Conservation (phyloP, 2,113 vertebrate species). For the Callionymus lyra region DNA sequence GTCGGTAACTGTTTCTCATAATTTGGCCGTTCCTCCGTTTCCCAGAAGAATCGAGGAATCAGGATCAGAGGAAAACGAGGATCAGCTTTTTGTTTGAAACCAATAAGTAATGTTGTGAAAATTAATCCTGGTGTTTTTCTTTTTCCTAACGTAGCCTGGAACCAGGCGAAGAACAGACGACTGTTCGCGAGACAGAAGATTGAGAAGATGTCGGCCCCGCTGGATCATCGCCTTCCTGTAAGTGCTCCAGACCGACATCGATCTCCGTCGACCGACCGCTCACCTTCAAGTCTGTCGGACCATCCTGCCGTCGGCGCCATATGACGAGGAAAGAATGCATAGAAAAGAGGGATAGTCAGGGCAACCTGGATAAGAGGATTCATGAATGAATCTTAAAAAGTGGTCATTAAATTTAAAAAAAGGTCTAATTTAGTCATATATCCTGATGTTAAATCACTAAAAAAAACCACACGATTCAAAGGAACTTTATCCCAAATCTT, state of each 20-base stretch:
- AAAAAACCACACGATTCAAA: too few relatives aligned
- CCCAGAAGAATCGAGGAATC: not conserved
- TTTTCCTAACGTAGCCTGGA: slow-evolving; percentile 28
- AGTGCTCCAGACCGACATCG: slow-evolving; percentile 12
- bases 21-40: not conserved
- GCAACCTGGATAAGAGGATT: too few relatives aligned
- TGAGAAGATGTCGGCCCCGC: slow-evolving; percentile 30
- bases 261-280: not conserved
- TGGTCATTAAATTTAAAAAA: not conserved
- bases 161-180: slow-evolving; percentile 38
- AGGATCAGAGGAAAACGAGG: not conserved
- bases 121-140: slow-evolving; percentile 1
- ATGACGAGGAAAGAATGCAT: too few relatives aligned
- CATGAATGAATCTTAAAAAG: not conserved
- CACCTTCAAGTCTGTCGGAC: not conserved
- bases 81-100: not conserved
- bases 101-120: not conserved
- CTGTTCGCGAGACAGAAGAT: slow-evolving; percentile 57
- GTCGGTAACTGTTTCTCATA: not conserved
- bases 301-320: not conserved
- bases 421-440: too few relatives aligned
- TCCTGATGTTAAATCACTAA: too few relatives aligned
- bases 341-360: not conserved
- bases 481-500: too few relatives aligned
- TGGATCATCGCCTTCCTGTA: slow-evolving; percentile 30